Conservation (phyloP, 1,140 invertebrate species). For the Drosophila seguyi region DNA sequence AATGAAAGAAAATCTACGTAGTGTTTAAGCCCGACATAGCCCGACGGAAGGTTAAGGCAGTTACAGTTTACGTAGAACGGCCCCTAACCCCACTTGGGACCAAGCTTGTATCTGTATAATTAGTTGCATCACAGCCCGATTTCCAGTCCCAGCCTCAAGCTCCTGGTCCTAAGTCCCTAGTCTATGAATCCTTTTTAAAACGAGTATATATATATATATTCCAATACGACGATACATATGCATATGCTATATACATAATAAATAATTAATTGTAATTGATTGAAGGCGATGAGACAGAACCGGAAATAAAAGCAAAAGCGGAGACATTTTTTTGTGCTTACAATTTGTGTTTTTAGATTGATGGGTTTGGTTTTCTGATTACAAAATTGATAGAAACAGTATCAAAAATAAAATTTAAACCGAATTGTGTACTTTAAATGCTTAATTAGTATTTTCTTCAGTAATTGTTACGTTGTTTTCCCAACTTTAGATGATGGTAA, state of each 20-base stretch:
- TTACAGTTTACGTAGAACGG: slow-evolving; percentile 9
- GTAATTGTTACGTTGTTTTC: too few relatives aligned
- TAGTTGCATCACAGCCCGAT: background rate
- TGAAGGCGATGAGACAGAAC: slow-evolving; percentile 18
- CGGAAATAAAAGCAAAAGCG: slow-evolving; percentile 30
- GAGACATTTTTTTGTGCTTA: slow-evolving; percentile 42
- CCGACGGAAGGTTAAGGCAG: background rate
- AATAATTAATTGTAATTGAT: slow-evolving; percentile 62
- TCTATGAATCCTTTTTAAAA: background rate
- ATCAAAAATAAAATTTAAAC: too few relatives aligned
- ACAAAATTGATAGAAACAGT: too few relatives aligned
- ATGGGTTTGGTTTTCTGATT: background rate
- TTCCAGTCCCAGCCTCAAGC: background rate
- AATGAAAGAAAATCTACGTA: slow-evolving; percentile 36
- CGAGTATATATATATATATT: background rate
- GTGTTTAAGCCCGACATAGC: slow-evolving; percentile 17
- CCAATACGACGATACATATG: too few relatives aligned
- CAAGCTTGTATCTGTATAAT: background rate
- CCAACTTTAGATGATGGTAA: too few relatives aligned
- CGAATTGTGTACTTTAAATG: too few relatives aligned
- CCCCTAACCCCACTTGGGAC: background rate
- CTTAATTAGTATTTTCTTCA: too few relatives aligned
- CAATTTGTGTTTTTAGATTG: background rate
- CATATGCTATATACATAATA: too few relatives aligned
- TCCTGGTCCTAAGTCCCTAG: background rate